phyloP scores from a whole-genome alignment of 2,888 invertebrate species.

The Lasioglossum calceatum region DNA sequence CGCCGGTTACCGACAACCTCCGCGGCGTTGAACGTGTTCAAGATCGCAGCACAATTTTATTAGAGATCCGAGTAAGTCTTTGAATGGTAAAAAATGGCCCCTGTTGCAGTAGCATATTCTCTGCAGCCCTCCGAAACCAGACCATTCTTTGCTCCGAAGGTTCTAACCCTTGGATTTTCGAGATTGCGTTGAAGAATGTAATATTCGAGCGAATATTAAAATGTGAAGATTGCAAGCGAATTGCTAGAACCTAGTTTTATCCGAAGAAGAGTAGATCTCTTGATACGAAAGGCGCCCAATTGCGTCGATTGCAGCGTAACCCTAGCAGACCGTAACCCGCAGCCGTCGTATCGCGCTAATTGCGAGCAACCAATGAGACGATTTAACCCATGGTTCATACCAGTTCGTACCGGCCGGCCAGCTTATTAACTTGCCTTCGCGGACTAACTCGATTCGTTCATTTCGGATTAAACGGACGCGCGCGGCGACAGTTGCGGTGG shows the following conservation, averaged over 20 bases:
- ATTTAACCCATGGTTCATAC: constrained; percentile 49
- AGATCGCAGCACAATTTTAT: background rate
- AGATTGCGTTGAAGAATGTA: no score
- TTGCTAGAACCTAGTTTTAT: no score
- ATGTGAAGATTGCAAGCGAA: background rate
- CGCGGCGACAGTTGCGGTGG: background rate
- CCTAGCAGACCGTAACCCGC: background rate
- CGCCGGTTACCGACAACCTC: background rate
- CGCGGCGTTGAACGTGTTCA: background rate
- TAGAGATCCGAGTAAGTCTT: background rate
- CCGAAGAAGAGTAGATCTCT: no score
- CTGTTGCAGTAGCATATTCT: background rate
- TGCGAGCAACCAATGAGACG: constrained; percentile 42
- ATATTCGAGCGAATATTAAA: background rate
- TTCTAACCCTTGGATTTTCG: no score
- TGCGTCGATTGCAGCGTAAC: background rate
- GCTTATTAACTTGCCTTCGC: constrained; percentile 37
- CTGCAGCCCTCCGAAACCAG: no score
- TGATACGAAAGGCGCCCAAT: background rate
- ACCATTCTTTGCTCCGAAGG: no score
- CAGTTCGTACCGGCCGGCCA: constrained; percentile 36
- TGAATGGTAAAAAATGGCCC: background rate
- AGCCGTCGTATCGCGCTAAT: constrained; percentile 39
- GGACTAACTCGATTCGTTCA: constrained; percentile 45
- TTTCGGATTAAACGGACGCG: background rate